A percentile compares a stretch with the other conserved stretches of the same genome.
These are phyloP conservation scores for Drosophila yakuba DNA, from an alignment of 1,140 invertebrate species.

Conservation along the genomic window DNA sequence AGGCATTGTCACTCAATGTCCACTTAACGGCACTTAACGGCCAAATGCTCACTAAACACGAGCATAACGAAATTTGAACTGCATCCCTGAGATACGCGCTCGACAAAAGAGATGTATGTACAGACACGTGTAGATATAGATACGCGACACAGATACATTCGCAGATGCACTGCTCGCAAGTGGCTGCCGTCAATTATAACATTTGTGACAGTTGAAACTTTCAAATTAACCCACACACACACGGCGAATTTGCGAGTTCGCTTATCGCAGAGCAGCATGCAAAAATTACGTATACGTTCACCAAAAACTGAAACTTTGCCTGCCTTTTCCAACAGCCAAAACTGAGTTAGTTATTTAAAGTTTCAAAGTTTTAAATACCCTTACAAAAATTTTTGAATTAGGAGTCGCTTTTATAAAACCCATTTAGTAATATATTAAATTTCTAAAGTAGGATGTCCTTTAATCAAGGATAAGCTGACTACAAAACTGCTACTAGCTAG, in stretches of 20 bases:
- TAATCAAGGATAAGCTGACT: too few species aligned
- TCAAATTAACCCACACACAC: conserved; percentile 70
- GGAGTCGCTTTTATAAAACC: too few species aligned
- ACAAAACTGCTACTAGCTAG: not conserved
- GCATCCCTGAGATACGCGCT: conserved; percentile 50
- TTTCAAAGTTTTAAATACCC: not conserved
- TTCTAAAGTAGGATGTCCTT: too few species aligned
- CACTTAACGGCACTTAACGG: conserved; percentile 72
- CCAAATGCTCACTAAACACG: conserved; percentile 41
- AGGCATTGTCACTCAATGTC: conserved; percentile 69
- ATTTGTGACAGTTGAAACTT: conserved; percentile 68
- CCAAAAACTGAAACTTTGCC: conserved; percentile 6
- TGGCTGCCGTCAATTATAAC: conserved; percentile 64
- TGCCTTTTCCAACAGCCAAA: conserved; percentile 43
- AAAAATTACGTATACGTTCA: conserved; percentile 18
- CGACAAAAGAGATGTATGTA: not conserved
- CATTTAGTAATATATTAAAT: too few species aligned
- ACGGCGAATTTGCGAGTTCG: conserved; percentile 12
- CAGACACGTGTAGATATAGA: not conserved
- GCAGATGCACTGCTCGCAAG: conserved; percentile 31
- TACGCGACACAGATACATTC: conserved; percentile 8
- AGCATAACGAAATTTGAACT: conserved; percentile 60
- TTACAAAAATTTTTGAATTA: not conserved
- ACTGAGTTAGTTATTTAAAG: not conserved
- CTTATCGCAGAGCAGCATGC: conserved; percentile 17